phyloP scores from a whole-genome alignment of 1,140 invertebrate genomes.

The Anastrepha ludens region DNA sequence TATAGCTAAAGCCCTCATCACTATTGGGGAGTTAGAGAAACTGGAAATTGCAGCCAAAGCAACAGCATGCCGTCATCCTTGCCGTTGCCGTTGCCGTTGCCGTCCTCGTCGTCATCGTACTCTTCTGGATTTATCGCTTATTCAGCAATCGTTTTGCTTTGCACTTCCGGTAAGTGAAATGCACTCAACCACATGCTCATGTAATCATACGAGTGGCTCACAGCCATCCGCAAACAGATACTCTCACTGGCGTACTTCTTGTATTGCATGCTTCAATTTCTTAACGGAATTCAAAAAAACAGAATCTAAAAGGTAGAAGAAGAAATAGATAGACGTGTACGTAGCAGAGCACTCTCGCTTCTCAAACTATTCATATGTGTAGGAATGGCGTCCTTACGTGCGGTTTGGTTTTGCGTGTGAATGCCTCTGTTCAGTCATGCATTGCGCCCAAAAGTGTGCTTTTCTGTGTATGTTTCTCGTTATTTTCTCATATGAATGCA shows the following conservation, averaged over 20 bases:
- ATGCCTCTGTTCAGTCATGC: background rate
- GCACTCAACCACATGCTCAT: slow-evolving; percentile 52
- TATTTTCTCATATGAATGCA: background rate
- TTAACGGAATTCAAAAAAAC: no score
- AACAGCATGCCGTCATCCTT: slow-evolving; percentile 26
- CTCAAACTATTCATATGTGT: no score
- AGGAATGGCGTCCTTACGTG: no score
- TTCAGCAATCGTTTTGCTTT: slow-evolving; percentile 74
- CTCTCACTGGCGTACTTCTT: background rate
- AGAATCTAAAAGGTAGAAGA: no score
- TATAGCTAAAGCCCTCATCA: background rate
- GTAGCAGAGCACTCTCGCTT: no score
- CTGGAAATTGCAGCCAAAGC: slow-evolving; percentile 26
- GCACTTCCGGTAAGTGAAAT: slow-evolving; percentile 74
- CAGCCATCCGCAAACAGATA: background rate
- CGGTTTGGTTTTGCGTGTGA: background rate
- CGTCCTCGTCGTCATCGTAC: slow-evolving; percentile 56
- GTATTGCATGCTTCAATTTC: background rate
- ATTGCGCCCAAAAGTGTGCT: slow-evolving; percentile 10
- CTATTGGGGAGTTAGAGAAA: background rate
- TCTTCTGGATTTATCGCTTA: slow-evolving; percentile 71
- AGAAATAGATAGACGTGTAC: no score
- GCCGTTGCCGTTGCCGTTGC: background rate
- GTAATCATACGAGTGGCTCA: background rate
- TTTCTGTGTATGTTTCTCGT: background rate